Percentiles rank a stretch among this genome's conserved stretches.
Evolutionary conservation across 2,888 invertebrate genomes (phyloP).

Genomic region (Thymelicus lineola): DNA sequence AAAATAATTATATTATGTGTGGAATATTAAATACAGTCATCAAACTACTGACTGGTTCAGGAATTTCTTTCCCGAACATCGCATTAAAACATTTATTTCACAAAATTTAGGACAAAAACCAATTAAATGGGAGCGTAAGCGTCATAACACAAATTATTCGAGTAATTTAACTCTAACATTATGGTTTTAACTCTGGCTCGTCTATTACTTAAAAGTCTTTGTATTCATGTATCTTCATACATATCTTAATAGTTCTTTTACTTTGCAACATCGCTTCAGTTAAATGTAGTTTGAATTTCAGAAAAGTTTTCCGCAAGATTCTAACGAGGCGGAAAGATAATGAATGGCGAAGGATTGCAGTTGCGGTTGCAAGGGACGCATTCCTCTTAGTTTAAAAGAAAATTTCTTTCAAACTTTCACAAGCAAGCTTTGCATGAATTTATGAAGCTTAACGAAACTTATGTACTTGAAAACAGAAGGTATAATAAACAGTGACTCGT

Average conservation of each 20-base stretch:
- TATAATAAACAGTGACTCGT: slow-evolving; percentile 9
- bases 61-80: too few species aligned
- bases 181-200: too few species aligned
- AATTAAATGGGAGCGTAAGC: too few species aligned
- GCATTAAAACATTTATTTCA: too few species aligned
- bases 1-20: too few species aligned
- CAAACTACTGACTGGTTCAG: too few species aligned
- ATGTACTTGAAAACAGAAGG: slow-evolving; percentile 11
- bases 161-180: too few species aligned
- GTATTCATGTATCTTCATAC: slow-evolving; percentile 13
- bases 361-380: slow-evolving; percentile 39
- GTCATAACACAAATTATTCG: too few species aligned
- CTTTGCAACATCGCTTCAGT: slow-evolving; percentile 20
- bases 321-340: slow-evolving; percentile 48
- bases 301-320: slow-evolving; percentile 41
- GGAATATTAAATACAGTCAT: too few species aligned
- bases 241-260: slow-evolving; percentile 4
- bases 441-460: slow-evolving; percentile 16
- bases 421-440: slow-evolving; percentile 15
- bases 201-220: not conserved
- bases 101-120: too few species aligned
- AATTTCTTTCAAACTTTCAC: slow-evolving; percentile 22
- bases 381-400: slow-evolving; percentile 27
- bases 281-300: slow-evolving; percentile 28
- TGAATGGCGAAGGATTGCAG: slow-evolving; percentile 47